These are phyloP conservation scores for Cyrtodaria siliqua DNA, from an alignment of 2,888 invertebrate genomes.

Conservation along the genomic window DNA sequence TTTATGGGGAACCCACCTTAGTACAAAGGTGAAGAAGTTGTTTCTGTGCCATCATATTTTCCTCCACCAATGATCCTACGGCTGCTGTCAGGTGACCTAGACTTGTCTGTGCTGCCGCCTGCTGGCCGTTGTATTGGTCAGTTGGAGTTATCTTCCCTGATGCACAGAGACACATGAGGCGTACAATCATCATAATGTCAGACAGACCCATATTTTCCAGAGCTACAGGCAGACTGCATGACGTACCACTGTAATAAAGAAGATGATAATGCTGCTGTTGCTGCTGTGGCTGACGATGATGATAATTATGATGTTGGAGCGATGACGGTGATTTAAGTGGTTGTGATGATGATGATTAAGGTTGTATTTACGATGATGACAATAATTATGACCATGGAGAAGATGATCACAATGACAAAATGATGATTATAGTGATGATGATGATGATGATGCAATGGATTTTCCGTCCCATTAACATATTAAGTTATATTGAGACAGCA, in stretches of 20 bases:
- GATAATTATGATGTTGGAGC: too few relatives aligned
- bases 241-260: conserved; percentile 86
- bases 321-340: too few relatives aligned
- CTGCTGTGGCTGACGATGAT: too few relatives aligned
- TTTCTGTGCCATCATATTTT: conserved; percentile 88
- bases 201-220: conserved; percentile 87
- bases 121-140: conserved; percentile 10
- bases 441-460: too few relatives aligned
- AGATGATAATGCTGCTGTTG: too few relatives aligned
- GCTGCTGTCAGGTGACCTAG: conserved; percentile 84
- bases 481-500: too few relatives aligned
- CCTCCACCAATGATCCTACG: conserved; percentile 88
- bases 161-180: conserved; percentile 89
- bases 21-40: conserved; percentile 89
- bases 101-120: conserved; percentile 47
- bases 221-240: conserved; percentile 86
- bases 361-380: too few relatives aligned
- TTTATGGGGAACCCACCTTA: conserved; percentile 86
- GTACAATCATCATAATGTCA: conserved; percentile 88
- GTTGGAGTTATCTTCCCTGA: conserved; percentile 87
- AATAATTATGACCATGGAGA: too few relatives aligned
- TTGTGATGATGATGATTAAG: too few relatives aligned
- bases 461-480: too few relatives aligned
- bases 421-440: too few relatives aligned
- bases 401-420: too few relatives aligned